Percentiles rank a stretch among this genome's conserved stretches.
These are phyloP conservation scores for Sarotherodon lohbergeri DNA, from an alignment of 2,113 vertebrate genomes.

Conservation along the genomic window DNA sequence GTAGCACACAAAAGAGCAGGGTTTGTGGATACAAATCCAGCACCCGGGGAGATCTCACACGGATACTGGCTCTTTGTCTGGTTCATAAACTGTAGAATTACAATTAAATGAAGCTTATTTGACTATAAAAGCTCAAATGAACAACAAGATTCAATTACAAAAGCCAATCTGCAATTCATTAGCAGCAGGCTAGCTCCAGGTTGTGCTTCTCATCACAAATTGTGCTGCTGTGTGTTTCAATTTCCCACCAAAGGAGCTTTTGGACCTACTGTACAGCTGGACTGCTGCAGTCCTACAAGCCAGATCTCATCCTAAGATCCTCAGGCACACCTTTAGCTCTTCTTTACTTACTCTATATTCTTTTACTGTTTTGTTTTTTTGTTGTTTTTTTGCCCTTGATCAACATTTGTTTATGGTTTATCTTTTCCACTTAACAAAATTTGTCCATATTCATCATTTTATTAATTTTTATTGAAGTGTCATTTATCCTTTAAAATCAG, in stretches of 20 bases:
- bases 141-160: constrained; percentile 42
- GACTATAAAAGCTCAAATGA: constrained; percentile 14
- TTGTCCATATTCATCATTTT: neutral
- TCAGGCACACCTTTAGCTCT: neutral
- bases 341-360: neutral
- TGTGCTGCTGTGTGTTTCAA: neutral
- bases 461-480: neutral
- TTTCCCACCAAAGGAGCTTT: neutral
- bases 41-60: neutral
- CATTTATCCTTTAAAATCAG: neutral
- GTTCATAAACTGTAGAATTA: constrained; percentile 17
- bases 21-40: neutral
- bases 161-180: constrained; percentile 40
- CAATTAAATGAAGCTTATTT: constrained; percentile 16
- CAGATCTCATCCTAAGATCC: neutral
- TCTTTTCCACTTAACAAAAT: neutral
- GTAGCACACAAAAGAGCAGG: neutral
- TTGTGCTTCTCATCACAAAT: constrained; percentile 25
- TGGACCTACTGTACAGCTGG: neutral
- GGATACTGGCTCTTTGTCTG: neutral
- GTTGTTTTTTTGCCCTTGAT: neutral
- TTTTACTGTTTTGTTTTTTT: neutral
- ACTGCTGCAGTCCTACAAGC: neutral
- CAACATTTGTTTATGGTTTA: neutral
- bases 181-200: neutral